These are phyloP conservation scores for Syrphus vitripennis DNA, from an alignment of 2,888 invertebrate genomes.

Conservation along the genomic window DNA sequence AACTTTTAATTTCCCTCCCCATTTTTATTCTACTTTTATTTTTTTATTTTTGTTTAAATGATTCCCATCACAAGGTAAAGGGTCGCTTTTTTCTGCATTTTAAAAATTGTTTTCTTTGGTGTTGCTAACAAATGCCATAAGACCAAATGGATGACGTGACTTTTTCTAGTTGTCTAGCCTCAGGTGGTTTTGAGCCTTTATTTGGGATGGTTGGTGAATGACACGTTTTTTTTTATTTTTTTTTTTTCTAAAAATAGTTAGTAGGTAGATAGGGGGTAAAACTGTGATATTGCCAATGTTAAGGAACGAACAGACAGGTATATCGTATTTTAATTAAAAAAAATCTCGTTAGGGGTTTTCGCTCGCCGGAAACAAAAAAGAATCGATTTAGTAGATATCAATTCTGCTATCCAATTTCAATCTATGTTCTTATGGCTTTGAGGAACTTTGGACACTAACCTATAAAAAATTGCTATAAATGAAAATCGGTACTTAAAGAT, in stretches of 20 bases:
- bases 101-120: slow-evolving; percentile 31
- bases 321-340: slow-evolving; percentile 10
- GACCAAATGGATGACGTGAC: slow-evolving; percentile 44
- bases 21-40: neutral
- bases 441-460: neutral
- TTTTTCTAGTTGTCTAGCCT: slow-evolving; percentile 52
- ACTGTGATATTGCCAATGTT: neutral
- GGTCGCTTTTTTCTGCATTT: neutral
- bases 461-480: neutral
- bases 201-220: neutral
- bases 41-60: neutral
- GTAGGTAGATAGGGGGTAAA: neutral
- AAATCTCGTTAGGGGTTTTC: neutral
- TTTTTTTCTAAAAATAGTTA: neutral
- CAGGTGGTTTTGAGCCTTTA: slow-evolving; percentile 34
- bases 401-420: neutral
- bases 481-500: neutral
- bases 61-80: slow-evolving; percentile 8
- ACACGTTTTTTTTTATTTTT: neutral
- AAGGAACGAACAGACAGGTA: too few species aligned
- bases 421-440: neutral
- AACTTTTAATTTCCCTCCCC: slow-evolving; percentile 14
- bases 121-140: slow-evolving; percentile 36
- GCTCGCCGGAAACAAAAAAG: neutral
- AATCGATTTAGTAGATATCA: neutral